A percentile compares a stretch with the other conserved stretches of the same genome.
phyloP scores from a whole-genome alignment of 2,113 vertebrate species.

The Phodopus roborovskii region DNA sequence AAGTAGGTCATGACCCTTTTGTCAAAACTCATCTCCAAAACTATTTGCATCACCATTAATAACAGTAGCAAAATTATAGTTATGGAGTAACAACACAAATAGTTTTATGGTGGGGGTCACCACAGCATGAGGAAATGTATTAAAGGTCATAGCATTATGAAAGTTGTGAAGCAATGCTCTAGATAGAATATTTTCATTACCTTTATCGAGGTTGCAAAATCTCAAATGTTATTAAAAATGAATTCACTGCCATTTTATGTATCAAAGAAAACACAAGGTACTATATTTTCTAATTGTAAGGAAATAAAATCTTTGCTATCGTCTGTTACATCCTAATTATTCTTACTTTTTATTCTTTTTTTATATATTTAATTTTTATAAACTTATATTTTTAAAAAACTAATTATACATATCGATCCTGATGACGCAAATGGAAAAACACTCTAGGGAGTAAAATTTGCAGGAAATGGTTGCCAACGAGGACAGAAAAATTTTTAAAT shows the following conservation, averaged over 20 bases:
- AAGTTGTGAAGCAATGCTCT: neutral
- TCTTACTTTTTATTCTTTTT: neutral
- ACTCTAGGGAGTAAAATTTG: neutral
- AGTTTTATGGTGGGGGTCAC: neutral
- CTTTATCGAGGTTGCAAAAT: neutral
- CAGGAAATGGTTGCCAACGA: neutral
- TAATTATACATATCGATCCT: too few species aligned
- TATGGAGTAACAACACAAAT: neutral
- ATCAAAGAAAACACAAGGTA: constrained; percentile 3
- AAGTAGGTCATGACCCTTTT: neutral
- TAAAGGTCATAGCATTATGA: neutral
- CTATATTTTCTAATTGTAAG: constrained; percentile 3
- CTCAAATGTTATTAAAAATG: neutral
- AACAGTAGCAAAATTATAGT: neutral
- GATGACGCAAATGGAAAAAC: constrained; percentile 19
- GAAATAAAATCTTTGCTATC: constrained; percentile 21
- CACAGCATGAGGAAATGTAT: neutral
- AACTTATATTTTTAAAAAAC: too few species aligned
- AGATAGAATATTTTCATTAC: constrained; percentile 28
- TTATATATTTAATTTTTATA: too few species aligned
- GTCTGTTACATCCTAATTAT: neutral
- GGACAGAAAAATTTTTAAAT: neutral
- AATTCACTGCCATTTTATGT: neutral
- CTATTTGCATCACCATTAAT: neutral
- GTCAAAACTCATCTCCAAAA: neutral